A percentile compares a stretch with the other conserved stretches of the same genome.
phyloP scores from a whole-genome alignment of 2,888 invertebrate species.

The Gastracanthus pulcherrimus region DNA sequence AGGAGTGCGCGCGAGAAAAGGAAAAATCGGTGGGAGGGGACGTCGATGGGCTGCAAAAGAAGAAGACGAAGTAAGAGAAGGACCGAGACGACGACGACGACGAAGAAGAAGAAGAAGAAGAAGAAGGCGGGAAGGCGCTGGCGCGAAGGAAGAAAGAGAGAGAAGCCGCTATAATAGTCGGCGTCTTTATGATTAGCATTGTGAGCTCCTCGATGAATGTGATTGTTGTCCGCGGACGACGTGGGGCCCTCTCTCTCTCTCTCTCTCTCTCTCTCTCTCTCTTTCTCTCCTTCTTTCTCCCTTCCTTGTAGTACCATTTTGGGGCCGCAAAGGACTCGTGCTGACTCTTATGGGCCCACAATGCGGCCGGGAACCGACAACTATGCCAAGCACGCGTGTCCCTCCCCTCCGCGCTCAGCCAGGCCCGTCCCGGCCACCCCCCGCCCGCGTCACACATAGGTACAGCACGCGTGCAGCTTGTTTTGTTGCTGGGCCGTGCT shows the following conservation, averaged over 20 bases:
- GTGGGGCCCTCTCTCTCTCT: slow-evolving; percentile 28
- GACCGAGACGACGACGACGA: too few species aligned
- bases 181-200: slow-evolving; percentile 77
- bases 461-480: neutral
- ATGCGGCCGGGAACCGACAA: neutral
- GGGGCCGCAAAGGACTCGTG: slow-evolving; percentile 9
- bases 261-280: neutral
- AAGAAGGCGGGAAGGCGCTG: slow-evolving; percentile 5
- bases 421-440: too few species aligned
- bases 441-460: too few species aligned
- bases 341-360: neutral
- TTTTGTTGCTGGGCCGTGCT: too few species aligned
- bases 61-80: neutral
- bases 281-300: neutral
- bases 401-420: too few species aligned
- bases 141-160: neutral
- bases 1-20: slow-evolving; percentile 41
- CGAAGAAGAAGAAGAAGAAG: slow-evolving; percentile 8
- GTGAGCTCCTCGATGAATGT: slow-evolving; percentile 75
- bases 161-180: slow-evolving; percentile 74
- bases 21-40: slow-evolving; percentile 42
- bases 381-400: slow-evolving; percentile 44
- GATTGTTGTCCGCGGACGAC: slow-evolving; percentile 73
- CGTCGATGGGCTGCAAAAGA: neutral
- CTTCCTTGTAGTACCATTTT: slow-evolving; percentile 5